Evolutionary conservation across 2,797 vertebrate genomes (phyloP), one percentile per base, ranked within the genome.

Genomic region (Poecilia wingei): DNA sequence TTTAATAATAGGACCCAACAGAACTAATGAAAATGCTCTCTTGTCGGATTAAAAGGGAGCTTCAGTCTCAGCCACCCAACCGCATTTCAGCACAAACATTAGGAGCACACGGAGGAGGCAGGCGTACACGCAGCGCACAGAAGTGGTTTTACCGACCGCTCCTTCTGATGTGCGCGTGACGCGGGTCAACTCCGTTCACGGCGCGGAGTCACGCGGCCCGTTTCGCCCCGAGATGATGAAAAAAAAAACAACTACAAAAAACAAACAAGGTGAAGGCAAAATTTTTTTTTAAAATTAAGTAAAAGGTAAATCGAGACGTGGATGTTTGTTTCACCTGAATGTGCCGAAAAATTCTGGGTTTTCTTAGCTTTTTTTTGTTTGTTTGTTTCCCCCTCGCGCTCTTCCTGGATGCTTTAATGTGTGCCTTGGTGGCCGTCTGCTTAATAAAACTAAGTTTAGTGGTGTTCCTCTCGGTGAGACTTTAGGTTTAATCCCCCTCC

Each of bases 1-100:
- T 94, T 91, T 95, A 95, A 95, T 96, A 95, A 95, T 94, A 96
- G 94, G 94, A 95, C 90, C 93, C 89, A 95, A 94, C 92, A 92
- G 89, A 94, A 92, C 93, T 96, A 95, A 96, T 96, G 93, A 95
- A 96, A 96, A 95, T 82, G 91, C 92, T 95, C 91, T 91, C 90
- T 86, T 33, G 90, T 95, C 94, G 95, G 93, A 96, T 96, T 95
- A 96, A 95, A 95, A 96, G 94, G 89, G 92, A 93, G 93, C 93
- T 94, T 92, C 91, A 89, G 93, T 91, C 93, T 91, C 84, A 89
- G 93, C 88, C 91, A 89, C 89, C 89, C 83, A 89, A 94, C 93
- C 92, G 76, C 92, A 94, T 86, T 53, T 88, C 86, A 86, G 89
- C 74, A 83, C 89, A 92, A 92, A 93, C 90, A 92, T 86, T 79